Percentiles rank a stretch among this genome's conserved stretches.
phyloP scores from a whole-genome alignment of 2,113 vertebrate genomes.

The Antigone vipio region DNA sequence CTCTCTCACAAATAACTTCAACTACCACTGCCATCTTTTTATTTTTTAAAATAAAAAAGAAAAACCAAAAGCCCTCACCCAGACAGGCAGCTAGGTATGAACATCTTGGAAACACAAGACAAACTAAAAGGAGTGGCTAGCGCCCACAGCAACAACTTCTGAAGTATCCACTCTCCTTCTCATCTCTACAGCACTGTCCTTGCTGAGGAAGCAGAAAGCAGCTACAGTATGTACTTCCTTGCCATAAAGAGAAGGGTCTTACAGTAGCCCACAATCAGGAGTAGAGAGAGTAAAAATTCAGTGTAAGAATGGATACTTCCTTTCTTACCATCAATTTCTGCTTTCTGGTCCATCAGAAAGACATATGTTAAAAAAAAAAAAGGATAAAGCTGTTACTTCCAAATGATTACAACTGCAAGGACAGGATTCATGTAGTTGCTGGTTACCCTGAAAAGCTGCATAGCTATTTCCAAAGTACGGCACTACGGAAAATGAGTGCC shows the following conservation, averaged over 20 bases:
- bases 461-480: not conserved
- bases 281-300: not conserved
- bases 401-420: not conserved
- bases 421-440: not conserved
- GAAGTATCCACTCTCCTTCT: not conserved
- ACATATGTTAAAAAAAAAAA: rapidly evolving
- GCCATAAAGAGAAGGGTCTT: not conserved
- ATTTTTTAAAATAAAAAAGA: not conserved
- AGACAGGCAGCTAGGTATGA: not conserved
- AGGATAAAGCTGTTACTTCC: not conserved
- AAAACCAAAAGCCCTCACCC: rapidly evolving
- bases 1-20: not conserved
- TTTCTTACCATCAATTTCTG: not conserved
- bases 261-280: not conserved
- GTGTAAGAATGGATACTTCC: not conserved
- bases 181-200: not conserved
- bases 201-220: not conserved
- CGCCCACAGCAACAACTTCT: not conserved
- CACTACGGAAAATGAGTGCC: not conserved
- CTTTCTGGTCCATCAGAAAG: not conserved
- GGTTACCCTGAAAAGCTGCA: not conserved
- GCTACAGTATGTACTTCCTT: not conserved
- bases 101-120: not conserved
- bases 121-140: not conserved
- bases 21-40: no score